Conservation (phyloP, 2,113 vertebrate genomes). For the Thryonomys swinderianus region DNA sequence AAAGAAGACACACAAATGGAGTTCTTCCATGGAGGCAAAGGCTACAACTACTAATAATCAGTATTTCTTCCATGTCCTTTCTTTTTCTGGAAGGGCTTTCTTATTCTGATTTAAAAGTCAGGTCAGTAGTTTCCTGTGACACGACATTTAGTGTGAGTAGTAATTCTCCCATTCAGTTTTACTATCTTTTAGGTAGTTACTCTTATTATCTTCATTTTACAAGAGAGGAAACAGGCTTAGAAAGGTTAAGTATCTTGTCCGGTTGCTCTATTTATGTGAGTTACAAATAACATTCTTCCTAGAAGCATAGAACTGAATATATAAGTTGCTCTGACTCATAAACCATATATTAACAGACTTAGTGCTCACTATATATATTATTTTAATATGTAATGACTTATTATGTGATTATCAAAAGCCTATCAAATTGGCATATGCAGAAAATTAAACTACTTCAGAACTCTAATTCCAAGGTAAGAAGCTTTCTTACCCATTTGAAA, state of each 20-base stretch:
- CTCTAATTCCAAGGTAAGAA: not conserved
- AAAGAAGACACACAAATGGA: not conserved
- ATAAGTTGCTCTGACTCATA: not conserved
- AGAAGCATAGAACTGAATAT: not conserved
- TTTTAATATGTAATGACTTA: not conserved
- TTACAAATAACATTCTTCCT: conserved; percentile 36
- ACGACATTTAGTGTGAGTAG: conserved; percentile 55
- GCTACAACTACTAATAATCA: not conserved
- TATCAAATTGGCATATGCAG: not conserved
- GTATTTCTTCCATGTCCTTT: not conserved
- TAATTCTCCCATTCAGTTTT: conserved; percentile 63
- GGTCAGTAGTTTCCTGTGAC: not conserved
- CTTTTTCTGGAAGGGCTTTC: conserved; percentile 14
- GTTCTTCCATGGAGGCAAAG: not conserved
- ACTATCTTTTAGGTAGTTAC: conserved; percentile 50
- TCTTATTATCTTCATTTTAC: conserved; percentile 68
- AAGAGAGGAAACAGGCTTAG: conserved; percentile 52
- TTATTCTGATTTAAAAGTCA: conserved; percentile 61
- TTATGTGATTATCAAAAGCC: not conserved
- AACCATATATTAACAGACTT: not conserved
- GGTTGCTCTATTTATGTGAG: not conserved
- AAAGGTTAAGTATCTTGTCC: conserved; percentile 69
- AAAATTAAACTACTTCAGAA: conserved; percentile 38
- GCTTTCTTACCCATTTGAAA: not conserved
- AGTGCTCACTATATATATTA: not conserved